Evolutionary conservation across 2,797 vertebrate species (phyloP), one percentile per base, ranked within the genome.

Genomic region (Spinibarbus caldwelli): DNA sequence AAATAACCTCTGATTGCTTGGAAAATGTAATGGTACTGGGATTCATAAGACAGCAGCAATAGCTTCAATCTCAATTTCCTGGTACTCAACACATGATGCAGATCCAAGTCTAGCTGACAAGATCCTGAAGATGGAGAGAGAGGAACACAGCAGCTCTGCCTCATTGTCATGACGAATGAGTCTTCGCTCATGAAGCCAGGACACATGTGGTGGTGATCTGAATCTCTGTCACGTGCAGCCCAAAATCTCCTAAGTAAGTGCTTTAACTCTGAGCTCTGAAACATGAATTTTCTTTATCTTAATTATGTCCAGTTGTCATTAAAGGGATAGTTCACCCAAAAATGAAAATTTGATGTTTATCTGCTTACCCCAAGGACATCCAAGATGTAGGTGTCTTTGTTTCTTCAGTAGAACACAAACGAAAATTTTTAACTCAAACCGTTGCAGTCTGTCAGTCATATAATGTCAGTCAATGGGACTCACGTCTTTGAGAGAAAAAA

Each of bases 11-110:
- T 64, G 59, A 79, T 45, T 45, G 59, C 77, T 23, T 47, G 59
- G 59, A 66, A 64, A 79, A 64, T 64, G 3, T 21, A 75, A 47
- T 8, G 54, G 54, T 36, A n/a, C 68, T 83, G 31, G 29, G 29
- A 64, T 49, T 83, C 23, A 49, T 36, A 34, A 34, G 26, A 82
- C 11, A 12, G 36, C 67, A 17, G 26, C 6, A 23, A 57, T 59
- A 8, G 21, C 54, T 45, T 75, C 29, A 66, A 47, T 83, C 54
- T 83, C 21, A 83, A 82, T 72, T 59, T 47, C 49, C 67, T 71
- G 67, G 26, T 64, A 47, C 67, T 75, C 29, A 43, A 82, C 38
- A 45, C 41, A 21, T 38, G 34, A 29, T 57, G 21, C 43, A 59
- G 54, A 15, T 72, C n/a, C 36, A 78, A 62, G 76, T 45, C 38